These are phyloP conservation scores for Drosophila santomea DNA, from an alignment of 1,140 invertebrate genomes.

Conservation along the genomic window DNA sequence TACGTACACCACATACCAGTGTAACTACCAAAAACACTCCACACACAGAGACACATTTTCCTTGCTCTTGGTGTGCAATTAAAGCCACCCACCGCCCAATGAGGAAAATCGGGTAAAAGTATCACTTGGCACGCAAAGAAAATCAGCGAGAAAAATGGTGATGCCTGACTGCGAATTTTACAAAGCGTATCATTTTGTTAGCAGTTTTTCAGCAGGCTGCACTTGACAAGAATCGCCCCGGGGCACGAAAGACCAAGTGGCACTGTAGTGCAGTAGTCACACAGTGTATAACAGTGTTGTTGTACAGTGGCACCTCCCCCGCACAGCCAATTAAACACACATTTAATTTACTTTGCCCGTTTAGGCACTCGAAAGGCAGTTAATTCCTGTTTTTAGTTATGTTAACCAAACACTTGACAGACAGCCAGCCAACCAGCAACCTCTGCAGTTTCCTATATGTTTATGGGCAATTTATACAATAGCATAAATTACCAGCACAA, in stretches of 20 bases:
- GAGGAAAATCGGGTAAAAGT: constrained; percentile 55
- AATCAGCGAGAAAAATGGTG: constrained; percentile 75
- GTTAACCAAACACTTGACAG: constrained; percentile 67
- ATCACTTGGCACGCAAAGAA: constrained; percentile 82
- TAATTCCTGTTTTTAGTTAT: constrained; percentile 76
- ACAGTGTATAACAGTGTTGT: constrained; percentile 2
- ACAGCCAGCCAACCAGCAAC: constrained; percentile 27
- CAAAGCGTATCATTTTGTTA: constrained; percentile 83
- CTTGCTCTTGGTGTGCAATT: constrained; percentile 45
- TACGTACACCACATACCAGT: neutral
- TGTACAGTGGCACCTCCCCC: constrained; percentile 31
- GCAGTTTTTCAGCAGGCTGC: constrained; percentile 80
- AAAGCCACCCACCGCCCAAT: constrained; percentile 51
- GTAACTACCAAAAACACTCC: constrained; percentile 5
- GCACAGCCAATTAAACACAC: constrained; percentile 64
- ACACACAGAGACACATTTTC: constrained; percentile 47
- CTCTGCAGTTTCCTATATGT: constrained; percentile 71
- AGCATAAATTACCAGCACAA: constrained; percentile 71
- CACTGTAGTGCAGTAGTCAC: constrained; percentile 3
- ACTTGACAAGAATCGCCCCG: constrained; percentile 71
- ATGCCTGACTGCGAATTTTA: constrained; percentile 61
- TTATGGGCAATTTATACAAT: constrained; percentile 79
- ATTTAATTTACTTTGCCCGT: constrained; percentile 43
- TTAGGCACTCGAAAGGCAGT: constrained; percentile 67
- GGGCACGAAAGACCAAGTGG: constrained; percentile 56